Evolutionary conservation across 2,888 invertebrate species (phyloP), one percentile per base, ranked within the genome.

Genomic region (Scrobipalpa costella): DNA sequence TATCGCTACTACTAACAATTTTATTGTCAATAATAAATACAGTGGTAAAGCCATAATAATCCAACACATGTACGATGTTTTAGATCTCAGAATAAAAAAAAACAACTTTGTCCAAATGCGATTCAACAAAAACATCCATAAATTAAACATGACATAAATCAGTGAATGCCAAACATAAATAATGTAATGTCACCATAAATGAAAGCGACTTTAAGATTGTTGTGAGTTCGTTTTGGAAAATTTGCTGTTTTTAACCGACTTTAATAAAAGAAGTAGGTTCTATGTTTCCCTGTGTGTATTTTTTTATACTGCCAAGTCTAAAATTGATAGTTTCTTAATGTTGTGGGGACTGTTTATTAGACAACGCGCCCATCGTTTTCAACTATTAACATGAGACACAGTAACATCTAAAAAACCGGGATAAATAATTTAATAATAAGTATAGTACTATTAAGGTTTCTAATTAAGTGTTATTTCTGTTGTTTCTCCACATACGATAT

Each of bases 131-230:
- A 27, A 27, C 27, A 27, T 27, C 27, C 27, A 38, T 38, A 38
- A 38, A 38, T 52, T 38, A 58, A 19, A 38, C 58, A 27, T 58
- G 9, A n/a, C 58, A 58, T 49, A 60, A 60, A 49, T 60, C 33
- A 47, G 60, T 33, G 49, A 8, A 7, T 33, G 44, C 21, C 34
- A 47, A 47, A 60, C 60, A 60, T 68, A 64, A 68, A 67, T 68
- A 67, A 68, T 67, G 67, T 68, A 67, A 68, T 67, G 67, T 67
- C 64, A 61, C 21, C n/a, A 40, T 2, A 3, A 27, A 27, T 27
- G 27, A 57, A 52, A 50, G 11, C 34, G 47, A 15, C 7, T 47
- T 52, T 11, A 2, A 55, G 27, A 55, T 33, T 50, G 15, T 19
- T 13, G 17, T 21, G 50, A 55, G 2, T 21, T 55, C 33, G 2